Percentiles rank a stretch among this genome's conserved stretches.
These are phyloP conservation scores for Agrotis exclamationis DNA, from an alignment of 2,888 invertebrate species.

Conservation along the genomic window DNA sequence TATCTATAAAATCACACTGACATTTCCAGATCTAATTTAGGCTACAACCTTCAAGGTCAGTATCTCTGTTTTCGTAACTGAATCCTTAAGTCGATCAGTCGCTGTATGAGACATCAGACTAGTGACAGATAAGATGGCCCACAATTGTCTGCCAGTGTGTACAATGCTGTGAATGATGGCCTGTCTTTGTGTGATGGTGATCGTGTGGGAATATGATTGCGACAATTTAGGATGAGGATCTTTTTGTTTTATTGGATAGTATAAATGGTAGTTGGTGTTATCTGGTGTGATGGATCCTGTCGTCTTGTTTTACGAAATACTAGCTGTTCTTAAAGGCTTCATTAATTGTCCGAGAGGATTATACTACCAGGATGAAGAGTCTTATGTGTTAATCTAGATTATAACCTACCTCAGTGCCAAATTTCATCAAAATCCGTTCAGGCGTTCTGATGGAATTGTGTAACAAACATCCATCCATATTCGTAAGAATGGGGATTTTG, in stretches of 20 bases:
- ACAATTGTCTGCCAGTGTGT: conserved; percentile 25
- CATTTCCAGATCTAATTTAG: not conserved
- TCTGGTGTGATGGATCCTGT: not conserved
- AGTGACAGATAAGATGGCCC: conserved; percentile 46
- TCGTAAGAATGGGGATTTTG: too few relatives aligned
- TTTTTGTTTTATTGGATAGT: conserved; percentile 18
- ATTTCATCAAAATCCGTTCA: too few relatives aligned
- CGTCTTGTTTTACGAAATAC: not conserved
- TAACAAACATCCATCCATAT: too few relatives aligned
- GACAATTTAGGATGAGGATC: conserved; percentile 28
- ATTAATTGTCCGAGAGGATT: too few relatives aligned
- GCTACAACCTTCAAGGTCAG: conserved; percentile 23
- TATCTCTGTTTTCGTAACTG: conserved; percentile 60
- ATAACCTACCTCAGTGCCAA: too few relatives aligned
- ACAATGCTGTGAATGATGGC: conserved; percentile 54
- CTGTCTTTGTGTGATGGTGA: conserved; percentile 27
- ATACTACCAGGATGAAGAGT: too few relatives aligned
- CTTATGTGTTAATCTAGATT: too few relatives aligned
- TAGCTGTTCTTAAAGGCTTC: too few relatives aligned
- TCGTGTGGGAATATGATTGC: conserved; percentile 52
- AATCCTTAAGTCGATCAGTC: conserved; percentile 49
- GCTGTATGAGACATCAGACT: conserved; percentile 38
- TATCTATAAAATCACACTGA: not conserved
- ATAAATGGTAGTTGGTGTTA: not conserved
- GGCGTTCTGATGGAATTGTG: too few relatives aligned